phyloP scores from a whole-genome alignment of 2,888 invertebrate species.

The Caenorhabditis afra region DNA sequence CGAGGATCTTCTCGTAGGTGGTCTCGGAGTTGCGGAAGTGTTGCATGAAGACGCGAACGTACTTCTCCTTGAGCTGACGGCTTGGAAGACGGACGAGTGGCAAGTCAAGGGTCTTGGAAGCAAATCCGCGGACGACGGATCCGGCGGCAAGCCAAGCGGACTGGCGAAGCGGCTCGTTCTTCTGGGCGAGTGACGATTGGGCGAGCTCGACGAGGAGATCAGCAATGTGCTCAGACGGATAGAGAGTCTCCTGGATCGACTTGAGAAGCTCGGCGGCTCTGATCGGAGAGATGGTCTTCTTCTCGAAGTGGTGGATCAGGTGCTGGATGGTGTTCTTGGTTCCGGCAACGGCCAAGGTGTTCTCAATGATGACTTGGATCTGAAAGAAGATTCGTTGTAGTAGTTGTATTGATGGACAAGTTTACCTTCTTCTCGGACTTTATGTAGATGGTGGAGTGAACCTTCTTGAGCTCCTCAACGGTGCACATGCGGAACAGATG shows the following conservation, averaged over 20 bases:
- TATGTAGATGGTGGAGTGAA: slow-evolving; percentile 55
- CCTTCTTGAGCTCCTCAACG: slow-evolving; percentile 57
- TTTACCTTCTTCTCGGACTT: slow-evolving; percentile 49
- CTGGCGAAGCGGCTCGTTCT: slow-evolving; percentile 62
- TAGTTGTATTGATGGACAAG: no score
- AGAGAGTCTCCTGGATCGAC: slow-evolving; percentile 62
- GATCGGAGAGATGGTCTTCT: slow-evolving; percentile 54
- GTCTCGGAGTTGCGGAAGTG: slow-evolving; percentile 58
- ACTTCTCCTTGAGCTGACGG: slow-evolving; percentile 66
- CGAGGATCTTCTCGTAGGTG: slow-evolving; percentile 73
- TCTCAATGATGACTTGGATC: slow-evolving; percentile 64
- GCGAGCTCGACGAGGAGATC: slow-evolving; percentile 70
- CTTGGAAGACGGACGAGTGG: slow-evolving; percentile 57
- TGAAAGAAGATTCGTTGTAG: slow-evolving; percentile 17
- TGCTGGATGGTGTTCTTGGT: slow-evolving; percentile 70
- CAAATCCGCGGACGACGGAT: slow-evolving; percentile 66
- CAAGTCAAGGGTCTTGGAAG: slow-evolving; percentile 51
- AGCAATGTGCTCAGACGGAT: slow-evolving; percentile 68
- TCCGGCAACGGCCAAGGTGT: slow-evolving; percentile 70
- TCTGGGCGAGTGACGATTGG: slow-evolving; percentile 36
- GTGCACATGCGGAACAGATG: slow-evolving; percentile 65
- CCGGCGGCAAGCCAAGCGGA: slow-evolving; percentile 69
- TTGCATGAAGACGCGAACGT: slow-evolving; percentile 61
- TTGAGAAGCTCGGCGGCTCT: slow-evolving; percentile 64
- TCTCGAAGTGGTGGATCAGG: slow-evolving; percentile 61